Base-by-base conservation (phyloP, 92 coral and sea anemone species). In the Porites evermanni region DNA sequence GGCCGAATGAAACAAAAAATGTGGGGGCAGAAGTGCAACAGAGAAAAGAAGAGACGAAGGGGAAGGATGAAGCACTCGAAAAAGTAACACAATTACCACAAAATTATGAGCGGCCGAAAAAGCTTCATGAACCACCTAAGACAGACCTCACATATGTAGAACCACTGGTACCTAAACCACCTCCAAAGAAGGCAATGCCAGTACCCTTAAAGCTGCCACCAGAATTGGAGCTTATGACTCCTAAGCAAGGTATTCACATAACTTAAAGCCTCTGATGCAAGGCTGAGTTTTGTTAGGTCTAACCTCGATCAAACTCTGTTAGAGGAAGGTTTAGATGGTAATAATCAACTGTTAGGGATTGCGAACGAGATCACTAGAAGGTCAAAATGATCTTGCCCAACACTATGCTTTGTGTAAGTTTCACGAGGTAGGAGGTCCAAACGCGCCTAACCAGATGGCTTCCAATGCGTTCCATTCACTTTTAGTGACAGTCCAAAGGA, bases 171-270 rank as follows among this genome's bases (percentile, higher is more conserved):
- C 67, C 75, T 4, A 68, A 68, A n/a, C 24, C 51, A 2, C 76
- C 64, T 23, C 21, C n/a, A 17, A 70, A 74, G 44, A 83, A 64
- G 16, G 64, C 87, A 1, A 20, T 5, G 21, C 56, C 32, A 8
- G 6, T 16, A 10, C 56, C 32, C 6, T 12, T 56, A 1, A 81
- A 81, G 85, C 19, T 81, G 26, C 79, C 87, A 7, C 87, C 87
- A 38, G 61, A 56, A 2, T 26, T 83, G 24, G 71, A 71, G 14
- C 71, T 83, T 18, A 51, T 83, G 64, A 83, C 87, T 59, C 87
- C 87, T 59, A 61, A 83, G 64, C 58, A 69, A 83, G 87, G 87
- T 83, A 70, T 60, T 23, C 16, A n/a, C 26, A 14, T n/a, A 17
- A 38, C 47, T 64, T 51, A 17, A 7, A 47, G 54, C n/a, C 18